Evolutionary conservation across 2,113 vertebrate species (phyloP).

Genomic region (Triplophysa rosa): DNA sequence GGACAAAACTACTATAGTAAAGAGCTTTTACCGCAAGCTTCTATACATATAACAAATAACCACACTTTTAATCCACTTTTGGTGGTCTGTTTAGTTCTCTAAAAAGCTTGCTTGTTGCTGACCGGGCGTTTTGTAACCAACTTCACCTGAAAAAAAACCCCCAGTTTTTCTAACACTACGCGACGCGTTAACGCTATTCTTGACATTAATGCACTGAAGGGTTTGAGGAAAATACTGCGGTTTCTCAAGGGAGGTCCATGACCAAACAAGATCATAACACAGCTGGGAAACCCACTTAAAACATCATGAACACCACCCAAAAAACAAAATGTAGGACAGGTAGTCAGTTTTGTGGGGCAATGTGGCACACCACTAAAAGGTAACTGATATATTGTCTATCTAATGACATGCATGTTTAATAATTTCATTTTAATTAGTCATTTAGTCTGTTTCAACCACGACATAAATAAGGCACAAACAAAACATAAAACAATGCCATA

Average conservation of each 20-base stretch:
- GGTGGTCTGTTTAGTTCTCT: constrained; percentile 25
- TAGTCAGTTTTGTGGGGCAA: too few species aligned
- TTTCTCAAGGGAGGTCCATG: neutral
- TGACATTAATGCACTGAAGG: neutral
- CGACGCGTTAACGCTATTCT: too few species aligned
- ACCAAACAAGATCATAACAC: neutral
- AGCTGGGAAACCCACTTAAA: neutral
- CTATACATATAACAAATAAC: constrained; percentile 27
- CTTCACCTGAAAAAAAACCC: neutral
- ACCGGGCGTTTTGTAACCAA: neutral
- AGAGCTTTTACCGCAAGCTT: constrained; percentile 4
- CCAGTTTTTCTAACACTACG: too few species aligned
- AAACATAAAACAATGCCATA: too few species aligned
- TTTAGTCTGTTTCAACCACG: too few species aligned
- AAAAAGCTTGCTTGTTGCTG: neutral
- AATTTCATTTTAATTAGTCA: too few species aligned
- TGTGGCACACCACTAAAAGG: too few species aligned
- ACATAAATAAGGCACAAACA: too few species aligned
- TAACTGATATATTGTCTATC: too few species aligned
- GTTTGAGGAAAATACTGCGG: neutral
- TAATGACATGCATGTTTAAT: too few species aligned
- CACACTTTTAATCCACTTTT: constrained; percentile 14
- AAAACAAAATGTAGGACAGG: too few species aligned
- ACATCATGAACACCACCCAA: neutral
- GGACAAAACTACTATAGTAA: constrained; percentile 38